Base-by-base conservation (phyloP, 2,888 invertebrate species). In the Podotricha telesiphe region DNA sequence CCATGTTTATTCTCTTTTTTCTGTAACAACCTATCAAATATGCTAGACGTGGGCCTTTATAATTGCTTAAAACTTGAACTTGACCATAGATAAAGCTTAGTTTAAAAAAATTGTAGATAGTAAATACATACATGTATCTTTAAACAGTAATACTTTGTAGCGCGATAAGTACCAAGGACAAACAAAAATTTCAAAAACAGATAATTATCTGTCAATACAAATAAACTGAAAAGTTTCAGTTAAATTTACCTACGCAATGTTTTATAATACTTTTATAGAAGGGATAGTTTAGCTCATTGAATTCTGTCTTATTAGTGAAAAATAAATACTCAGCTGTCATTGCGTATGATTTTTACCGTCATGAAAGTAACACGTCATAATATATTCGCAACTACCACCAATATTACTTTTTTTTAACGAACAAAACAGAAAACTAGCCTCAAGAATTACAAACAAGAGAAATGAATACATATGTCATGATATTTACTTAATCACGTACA, bases 191-290 rank as follows among this genome's bases (percentile, higher is more conserved):
- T 20, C 42, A 58, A 22, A 5, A 59, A 11, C 22, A n/a, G 5
- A 15, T 37, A 34, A 55, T 53, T 53, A 51, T 34, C 34, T 55
- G 28, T 55, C 34, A 55, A 55, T 34, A 34, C n/a, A 34, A 34
- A n/a, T 55, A 55, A 55, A 55, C n/a, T 53, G n/a, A 55, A 42
- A 34, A 11, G 17, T 37, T 11, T 6, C 34, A 37, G 17, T 34
- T 17, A 37, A 55, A 55, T 34, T 2, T 28, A 22, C 22, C 7
- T 34, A 10, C 5, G 28, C 53, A 34, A 17, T 17, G 11, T 11
- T 34, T 17, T 17, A 34, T 17, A 4, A 55, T 34, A 55, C 34
- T 34, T 34, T 34, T 1, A 34, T n/a, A 10, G n/a, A 11, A 13
- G 11, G 2, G 6, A 8, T 6, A 37, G 28, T n/a, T n/a, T n/a